Evolutionary conservation across 92 coral and sea anemone species (phyloP).

Genomic region (Porites rus): DNA sequence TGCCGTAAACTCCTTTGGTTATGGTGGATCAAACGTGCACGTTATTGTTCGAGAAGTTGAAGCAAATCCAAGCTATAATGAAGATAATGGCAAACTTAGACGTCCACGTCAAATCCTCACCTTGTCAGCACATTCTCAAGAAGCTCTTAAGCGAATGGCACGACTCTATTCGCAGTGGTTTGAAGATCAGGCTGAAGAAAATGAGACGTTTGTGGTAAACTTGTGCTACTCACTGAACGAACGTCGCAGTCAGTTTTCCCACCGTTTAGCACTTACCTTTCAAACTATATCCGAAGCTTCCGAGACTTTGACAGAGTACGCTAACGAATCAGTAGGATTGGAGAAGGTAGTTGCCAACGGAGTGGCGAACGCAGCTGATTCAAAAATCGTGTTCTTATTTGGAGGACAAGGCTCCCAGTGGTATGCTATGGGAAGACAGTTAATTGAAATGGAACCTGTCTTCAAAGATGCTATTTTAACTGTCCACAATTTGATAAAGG

Average conservation of each 20-base stretch:
- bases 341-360: constrained; percentile 60
- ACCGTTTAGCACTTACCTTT: constrained; percentile 78
- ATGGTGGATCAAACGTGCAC: constrained; percentile 90
- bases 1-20: constrained; percentile 88
- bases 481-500: constrained; percentile 59
- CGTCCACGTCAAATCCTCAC: constrained; percentile 54
- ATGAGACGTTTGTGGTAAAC: constrained; percentile 30
- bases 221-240: constrained; percentile 87
- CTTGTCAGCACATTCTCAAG: constrained; percentile 73
- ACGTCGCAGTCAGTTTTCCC: constrained; percentile 74
- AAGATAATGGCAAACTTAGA: not conserved
- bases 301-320: constrained; percentile 52
- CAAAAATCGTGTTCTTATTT: constrained; percentile 79
- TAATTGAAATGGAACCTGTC: constrained; percentile 75
- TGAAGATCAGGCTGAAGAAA: constrained; percentile 50
- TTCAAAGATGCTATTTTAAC: constrained; percentile 63
- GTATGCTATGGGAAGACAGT: constrained; percentile 88
- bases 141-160: constrained; percentile 67
- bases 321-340: constrained; percentile 48
- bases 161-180: constrained; percentile 63
- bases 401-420: constrained; percentile 93
- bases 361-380: constrained; percentile 4
- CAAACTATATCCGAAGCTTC: constrained; percentile 68
- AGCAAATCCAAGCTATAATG: not conserved
- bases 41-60: constrained; percentile 69